Evolutionary conservation across 2,113 vertebrate genomes (phyloP), one percentile per base, ranked within the genome.

Genomic region (Cisticola juncidis): DNA sequence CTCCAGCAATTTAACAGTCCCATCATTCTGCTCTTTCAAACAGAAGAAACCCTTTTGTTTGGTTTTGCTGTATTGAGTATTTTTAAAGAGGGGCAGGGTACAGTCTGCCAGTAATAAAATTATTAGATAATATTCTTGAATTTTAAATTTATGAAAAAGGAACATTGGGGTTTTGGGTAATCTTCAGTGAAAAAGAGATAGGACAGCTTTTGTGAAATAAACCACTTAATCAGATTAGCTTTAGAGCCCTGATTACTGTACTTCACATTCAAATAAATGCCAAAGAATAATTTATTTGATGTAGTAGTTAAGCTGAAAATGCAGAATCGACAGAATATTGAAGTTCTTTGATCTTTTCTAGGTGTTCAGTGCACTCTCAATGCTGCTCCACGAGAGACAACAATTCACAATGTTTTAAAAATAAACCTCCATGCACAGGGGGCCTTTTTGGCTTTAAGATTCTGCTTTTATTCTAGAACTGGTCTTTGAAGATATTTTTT

Each of bases 341-440:
- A 96, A 95, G 38, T 68, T 92, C 81, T 96, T 97, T 96, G 81
- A 95, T 96, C 81, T 94, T 93, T 83, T 96, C 74, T 92, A 96
- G 90, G 79, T 95, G 91, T 96, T 79, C 81, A 91, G 81, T 83
- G 61, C 48, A 71, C 19, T 83, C 87, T 92, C 87, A 91, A 31
- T 78, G 81, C 68, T 88, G 57, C 64, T 64, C 83, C 79, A 90
- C 88, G 93, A 94, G 31, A 4, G 44, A 90, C 81, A 92, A 91
- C 74, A 94, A 94, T 83, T 94, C 85, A 73, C 38, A 82, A 28
- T 74, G 38, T 90, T 95, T 92, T 82, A 82, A 94, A 96, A 97
- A 96, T 96, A 96, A 96, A 86, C 14, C 50, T 54, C 33, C 36
- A 16, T 60, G 47, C 85, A 78, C 77, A 73, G 9, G 45, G 42